Conservation (phyloP, 2,113 vertebrate genomes). For the Craseonycteris thonglongyai region DNA sequence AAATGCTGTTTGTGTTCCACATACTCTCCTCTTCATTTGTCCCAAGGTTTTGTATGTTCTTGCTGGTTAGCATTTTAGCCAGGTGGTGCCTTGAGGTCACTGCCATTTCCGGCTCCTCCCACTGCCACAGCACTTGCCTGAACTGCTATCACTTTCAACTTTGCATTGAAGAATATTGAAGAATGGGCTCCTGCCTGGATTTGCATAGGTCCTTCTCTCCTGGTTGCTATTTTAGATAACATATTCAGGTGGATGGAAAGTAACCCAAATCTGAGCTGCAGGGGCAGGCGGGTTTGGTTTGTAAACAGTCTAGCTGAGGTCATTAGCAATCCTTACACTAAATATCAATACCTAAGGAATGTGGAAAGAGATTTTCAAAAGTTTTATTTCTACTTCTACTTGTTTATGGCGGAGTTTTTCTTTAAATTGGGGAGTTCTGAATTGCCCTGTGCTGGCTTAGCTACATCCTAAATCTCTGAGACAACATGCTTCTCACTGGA, state of each 20-base stretch:
- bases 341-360: neutral
- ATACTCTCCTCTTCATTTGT: neutral
- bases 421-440: neutral
- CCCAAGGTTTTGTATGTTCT: neutral
- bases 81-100: neutral
- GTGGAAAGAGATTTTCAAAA: neutral
- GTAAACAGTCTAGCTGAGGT: neutral
- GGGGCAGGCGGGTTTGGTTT: neutral
- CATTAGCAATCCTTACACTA: neutral
- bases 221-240: neutral
- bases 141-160: neutral
- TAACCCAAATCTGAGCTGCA: neutral
- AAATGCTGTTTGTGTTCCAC: neutral
- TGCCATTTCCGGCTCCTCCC: neutral
- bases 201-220: neutral
- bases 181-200: neutral
- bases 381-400: neutral
- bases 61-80: neutral
- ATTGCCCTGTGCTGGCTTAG: neutral
- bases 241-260: neutral
- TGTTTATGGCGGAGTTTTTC: neutral
- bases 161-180: neutral
- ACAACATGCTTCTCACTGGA: neutral
- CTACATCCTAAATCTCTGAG: neutral
- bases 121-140: neutral